Conservation (phyloP, 2,888 invertebrate species). For the Andrena hattorfiana region DNA sequence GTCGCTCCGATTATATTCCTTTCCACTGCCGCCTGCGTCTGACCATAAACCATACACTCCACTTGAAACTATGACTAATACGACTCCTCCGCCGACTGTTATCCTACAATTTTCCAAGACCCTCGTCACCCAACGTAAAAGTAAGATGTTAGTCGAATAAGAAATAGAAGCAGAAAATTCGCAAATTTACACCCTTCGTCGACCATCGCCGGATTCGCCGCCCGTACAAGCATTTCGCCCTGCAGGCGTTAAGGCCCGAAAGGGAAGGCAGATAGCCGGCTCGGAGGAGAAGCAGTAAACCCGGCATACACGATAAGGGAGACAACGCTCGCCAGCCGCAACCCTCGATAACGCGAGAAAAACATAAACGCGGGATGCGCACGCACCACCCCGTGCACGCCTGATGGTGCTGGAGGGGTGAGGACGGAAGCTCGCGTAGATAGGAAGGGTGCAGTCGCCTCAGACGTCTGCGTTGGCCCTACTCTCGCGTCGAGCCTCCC, state of each 20-base stretch:
- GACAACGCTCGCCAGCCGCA: neutral
- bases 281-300: neutral
- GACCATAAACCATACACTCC: conserved; percentile 3
- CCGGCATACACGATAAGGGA: conserved; percentile 4
- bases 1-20: neutral
- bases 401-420: conserved; percentile 32
- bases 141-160: neutral
- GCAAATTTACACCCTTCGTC: too few species aligned
- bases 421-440: conserved; percentile 46
- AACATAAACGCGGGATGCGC: conserved; percentile 45
- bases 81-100: neutral
- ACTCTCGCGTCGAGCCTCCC: conserved; percentile 49
- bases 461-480: conserved; percentile 53
- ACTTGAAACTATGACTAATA: neutral
- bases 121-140: neutral
- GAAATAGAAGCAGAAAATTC: too few species aligned
- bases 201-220: too few species aligned
- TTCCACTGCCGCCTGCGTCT: neutral
- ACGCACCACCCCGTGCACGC: conserved; percentile 42
- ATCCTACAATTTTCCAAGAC: neutral
- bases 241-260: neutral
- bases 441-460: conserved; percentile 61
- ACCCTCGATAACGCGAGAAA: conserved; percentile 37
- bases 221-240: neutral
- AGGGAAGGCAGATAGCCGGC: neutral